Conservation (phyloP, 2,888 invertebrate genomes). For the Scaptodrosophila latifasciaeformis region DNA sequence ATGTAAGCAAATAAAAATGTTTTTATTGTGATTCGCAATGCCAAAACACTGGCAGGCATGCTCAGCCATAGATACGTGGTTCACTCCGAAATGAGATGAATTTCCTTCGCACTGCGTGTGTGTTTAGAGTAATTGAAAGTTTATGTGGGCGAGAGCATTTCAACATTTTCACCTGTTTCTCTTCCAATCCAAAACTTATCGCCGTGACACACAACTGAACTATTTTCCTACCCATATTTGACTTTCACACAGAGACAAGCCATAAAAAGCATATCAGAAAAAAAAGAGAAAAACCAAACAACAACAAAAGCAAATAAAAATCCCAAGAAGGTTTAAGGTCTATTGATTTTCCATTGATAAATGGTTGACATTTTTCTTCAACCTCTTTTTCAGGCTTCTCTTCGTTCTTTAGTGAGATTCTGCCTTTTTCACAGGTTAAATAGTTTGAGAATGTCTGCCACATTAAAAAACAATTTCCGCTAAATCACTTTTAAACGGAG, state of each 20-base stretch:
- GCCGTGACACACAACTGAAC: no score
- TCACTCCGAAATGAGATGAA: no score
- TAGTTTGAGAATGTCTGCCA: conserved; percentile 54
- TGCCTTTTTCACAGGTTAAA: conserved; percentile 44
- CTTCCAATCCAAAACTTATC: no score
- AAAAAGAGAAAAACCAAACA: neutral
- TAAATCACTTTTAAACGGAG: conserved; percentile 36
- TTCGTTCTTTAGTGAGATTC: no score
- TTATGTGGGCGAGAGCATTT: no score
- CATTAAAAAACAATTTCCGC: conserved; percentile 65
- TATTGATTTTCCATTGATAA: conserved; percentile 64
- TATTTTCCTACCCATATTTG: no score
- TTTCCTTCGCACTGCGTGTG: neutral
- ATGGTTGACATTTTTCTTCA: conserved; percentile 44
- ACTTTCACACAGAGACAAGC: conserved; percentile 35
- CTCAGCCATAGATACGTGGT: conserved; percentile 29
- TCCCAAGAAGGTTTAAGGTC: conserved; percentile 33
- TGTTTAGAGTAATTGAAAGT: no score
- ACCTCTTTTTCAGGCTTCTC: no score
- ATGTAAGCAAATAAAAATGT: conserved; percentile 52
- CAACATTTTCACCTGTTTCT: no score
- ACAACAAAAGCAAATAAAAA: neutral
- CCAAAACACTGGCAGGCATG: conserved; percentile 57
- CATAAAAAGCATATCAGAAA: conserved; percentile 39
- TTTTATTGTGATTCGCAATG: conserved; percentile 63